phyloP scores from a whole-genome alignment of 2,113 vertebrate species.

The Cervus canadensis region DNA sequence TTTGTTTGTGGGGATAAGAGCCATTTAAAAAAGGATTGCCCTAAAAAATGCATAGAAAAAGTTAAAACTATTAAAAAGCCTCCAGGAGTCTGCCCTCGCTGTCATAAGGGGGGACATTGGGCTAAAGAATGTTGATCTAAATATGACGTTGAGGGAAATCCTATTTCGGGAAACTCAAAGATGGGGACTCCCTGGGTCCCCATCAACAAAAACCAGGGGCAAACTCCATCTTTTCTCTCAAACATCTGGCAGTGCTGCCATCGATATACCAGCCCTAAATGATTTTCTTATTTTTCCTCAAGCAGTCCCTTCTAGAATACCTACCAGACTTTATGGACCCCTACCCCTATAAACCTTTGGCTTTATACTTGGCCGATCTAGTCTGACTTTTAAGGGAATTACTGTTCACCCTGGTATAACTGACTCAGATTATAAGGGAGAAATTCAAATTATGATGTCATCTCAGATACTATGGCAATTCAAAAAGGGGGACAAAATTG shows the following conservation, averaged over 20 bases:
- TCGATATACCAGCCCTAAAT: neutral
- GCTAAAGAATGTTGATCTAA: neutral
- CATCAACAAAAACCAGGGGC: neutral
- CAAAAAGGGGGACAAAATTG: neutral
- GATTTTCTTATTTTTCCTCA: neutral
- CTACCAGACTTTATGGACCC: neutral
- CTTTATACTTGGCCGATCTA: neutral
- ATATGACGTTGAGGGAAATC: neutral
- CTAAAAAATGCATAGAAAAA: neutral
- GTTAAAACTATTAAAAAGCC: neutral
- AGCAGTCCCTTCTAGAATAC: neutral
- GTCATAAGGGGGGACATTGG: fast-evolving
- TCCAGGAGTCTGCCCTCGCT: neutral
- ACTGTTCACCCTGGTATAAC: neutral
- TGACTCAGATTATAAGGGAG: neutral
- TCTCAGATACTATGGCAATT: neutral
- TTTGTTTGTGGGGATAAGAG: neutral
- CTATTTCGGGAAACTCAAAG: neutral
- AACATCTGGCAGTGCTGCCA: neutral
- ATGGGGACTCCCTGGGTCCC: neutral
- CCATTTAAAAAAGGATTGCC: neutral
- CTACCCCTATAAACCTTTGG: neutral
- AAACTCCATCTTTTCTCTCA: neutral
- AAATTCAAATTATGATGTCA: neutral
- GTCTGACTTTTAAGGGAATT: neutral